Evolutionary conservation across 2,888 invertebrate genomes (phyloP), one percentile per base, ranked within the genome.

Genomic region (Troides helena): DNA sequence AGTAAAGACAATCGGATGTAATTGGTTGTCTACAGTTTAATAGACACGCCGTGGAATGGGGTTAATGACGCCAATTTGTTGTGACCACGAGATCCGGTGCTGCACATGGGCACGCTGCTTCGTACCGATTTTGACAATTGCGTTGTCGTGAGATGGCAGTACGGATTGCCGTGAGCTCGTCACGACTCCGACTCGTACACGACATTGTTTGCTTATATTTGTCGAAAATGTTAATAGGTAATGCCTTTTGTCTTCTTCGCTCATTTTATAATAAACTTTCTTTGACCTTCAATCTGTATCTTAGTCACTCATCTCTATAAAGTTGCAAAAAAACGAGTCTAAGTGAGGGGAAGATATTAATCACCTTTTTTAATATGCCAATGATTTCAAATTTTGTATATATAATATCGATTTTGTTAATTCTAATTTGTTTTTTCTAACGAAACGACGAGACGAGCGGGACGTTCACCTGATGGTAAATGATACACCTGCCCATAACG

Each of bases 91-190:
- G 75, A 75, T 77, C 77, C 78, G 80, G 78, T 73, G 72, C 72
- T 75, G 62, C 68, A 74, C 75, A 77, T 77, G 76, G 74, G 75
- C 77, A 80, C 80, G 78, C 82, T 83, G 80, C 73, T 76, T 79
- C 82, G 79, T 84, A 83, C 82, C 78, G 78, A 84, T 85, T 86
- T 87, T 85, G 85, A 85, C 83, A 75, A 69, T 72, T 78, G 76
- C 71, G 70, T 75, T 72, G 79, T 89, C 88, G 87, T 87, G 88
- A 89, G 88, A 87, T 88, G 85, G 82, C 83, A 82, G 82, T 75
- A 79, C 75, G 76, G 87, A 87, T 86, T 80, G 69, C 76, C 72
- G 77, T 73, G 74, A 77, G 75, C 74, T 73, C 74, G 81, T 86
- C 86, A 88, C 86, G 85, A 85, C 77, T 73, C 72, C 73, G 74